Percentiles rank a stretch among this genome's conserved stretches.
Evolutionary conservation across 2,113 vertebrate species (phyloP).

Genomic region (Sarotherodon lohbergeri): DNA sequence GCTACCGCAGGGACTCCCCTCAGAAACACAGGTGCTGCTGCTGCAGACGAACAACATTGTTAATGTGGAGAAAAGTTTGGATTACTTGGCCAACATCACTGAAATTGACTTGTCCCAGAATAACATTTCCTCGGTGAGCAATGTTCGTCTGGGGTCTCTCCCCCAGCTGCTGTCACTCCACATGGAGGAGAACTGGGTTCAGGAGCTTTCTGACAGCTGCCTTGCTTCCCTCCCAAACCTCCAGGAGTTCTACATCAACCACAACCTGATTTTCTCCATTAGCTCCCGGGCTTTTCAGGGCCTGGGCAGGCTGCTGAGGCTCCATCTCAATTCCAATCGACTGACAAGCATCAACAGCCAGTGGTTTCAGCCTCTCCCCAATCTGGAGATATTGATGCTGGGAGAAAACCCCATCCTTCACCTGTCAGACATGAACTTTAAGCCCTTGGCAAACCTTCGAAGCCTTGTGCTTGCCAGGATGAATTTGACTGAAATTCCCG

Average conservation of each 20-base stretch:
- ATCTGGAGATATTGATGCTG: slow-evolving; percentile 91
- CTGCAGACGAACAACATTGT: slow-evolving; percentile 90
- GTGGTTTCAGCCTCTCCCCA: slow-evolving; percentile 86
- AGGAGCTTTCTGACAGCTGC: slow-evolving; percentile 81
- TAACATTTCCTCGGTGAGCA: slow-evolving; percentile 82
- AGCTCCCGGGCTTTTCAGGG: slow-evolving; percentile 83
- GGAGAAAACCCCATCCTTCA: slow-evolving; percentile 89
- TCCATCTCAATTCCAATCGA: slow-evolving; percentile 93
- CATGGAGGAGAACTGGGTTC: slow-evolving; percentile 91
- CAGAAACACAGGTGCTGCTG: slow-evolving; percentile 85
- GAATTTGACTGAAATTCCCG: slow-evolving; percentile 87
- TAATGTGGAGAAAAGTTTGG: slow-evolving; percentile 76
- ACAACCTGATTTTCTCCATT: slow-evolving; percentile 85
- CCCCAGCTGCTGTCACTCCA: slow-evolving; percentile 85
- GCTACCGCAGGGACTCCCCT: slow-evolving; percentile 78
- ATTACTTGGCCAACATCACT: slow-evolving; percentile 85
- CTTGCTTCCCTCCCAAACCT: slow-evolving; percentile 80
- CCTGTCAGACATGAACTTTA: slow-evolving; percentile 84
- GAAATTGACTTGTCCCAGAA: slow-evolving; percentile 94
- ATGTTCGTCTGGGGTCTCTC: slow-evolving; percentile 78
- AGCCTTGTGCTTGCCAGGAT: slow-evolving; percentile 90
- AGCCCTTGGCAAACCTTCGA: slow-evolving; percentile 83
- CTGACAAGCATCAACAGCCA: slow-evolving; percentile 80
- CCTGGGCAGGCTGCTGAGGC: slow-evolving; percentile 82
- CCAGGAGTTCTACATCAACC: slow-evolving; percentile 94